Base-by-base conservation (phyloP, 1,140 invertebrate species). In the Arion vulgaris region DNA sequence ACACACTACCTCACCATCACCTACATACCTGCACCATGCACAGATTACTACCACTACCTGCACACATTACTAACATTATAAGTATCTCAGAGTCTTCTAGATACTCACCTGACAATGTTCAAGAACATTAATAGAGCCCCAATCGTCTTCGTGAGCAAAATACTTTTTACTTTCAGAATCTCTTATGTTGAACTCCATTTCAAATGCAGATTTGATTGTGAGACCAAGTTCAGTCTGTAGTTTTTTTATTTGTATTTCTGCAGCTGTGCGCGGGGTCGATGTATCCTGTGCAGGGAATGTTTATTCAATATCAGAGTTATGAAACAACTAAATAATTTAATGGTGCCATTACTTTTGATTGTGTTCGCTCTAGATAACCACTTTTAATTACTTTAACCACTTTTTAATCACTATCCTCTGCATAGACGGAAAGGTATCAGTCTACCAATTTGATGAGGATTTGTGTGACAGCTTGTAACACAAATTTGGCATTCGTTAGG, bases 141-240 rank as follows among this genome's bases (percentile, higher is more conserved):
- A 53, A 32, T 66, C 11, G 39, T n/a, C 34, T 0, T 26, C 62
- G 26, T 80, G 32, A 17, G 57, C 45, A n/a, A 0, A 66, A 13
- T 79, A 66, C 39, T 41, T n/a, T 26, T 53, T 77, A 34, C 51
- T 68, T 36, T 73, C 72, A 49, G 71, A n/a, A 26, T 75, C 73
- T 34, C 32, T 19, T 17, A 82, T 72, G 23, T 57, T 39, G 34
- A 82, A 82, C 51, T 82, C 80, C 28, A 62, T 53, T 72, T 82
- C 80, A 41, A 76, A 82, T 17, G 80, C 71, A 26, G 72, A 49
- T 39, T 75, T 74, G 28, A 82, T 11, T 5, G 71, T 73, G 11
- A 82, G 51, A 41, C 80, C 80, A 15, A 73, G 49, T 17, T 81
- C 51, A 1, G 41, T 41, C 41, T 41, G 57, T 13, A 82, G 53